A percentile compares a stretch with the other conserved stretches of the same genome.
Evolutionary conservation across 1,140 invertebrate species (phyloP).

Genomic region (Battus philenor): DNA sequence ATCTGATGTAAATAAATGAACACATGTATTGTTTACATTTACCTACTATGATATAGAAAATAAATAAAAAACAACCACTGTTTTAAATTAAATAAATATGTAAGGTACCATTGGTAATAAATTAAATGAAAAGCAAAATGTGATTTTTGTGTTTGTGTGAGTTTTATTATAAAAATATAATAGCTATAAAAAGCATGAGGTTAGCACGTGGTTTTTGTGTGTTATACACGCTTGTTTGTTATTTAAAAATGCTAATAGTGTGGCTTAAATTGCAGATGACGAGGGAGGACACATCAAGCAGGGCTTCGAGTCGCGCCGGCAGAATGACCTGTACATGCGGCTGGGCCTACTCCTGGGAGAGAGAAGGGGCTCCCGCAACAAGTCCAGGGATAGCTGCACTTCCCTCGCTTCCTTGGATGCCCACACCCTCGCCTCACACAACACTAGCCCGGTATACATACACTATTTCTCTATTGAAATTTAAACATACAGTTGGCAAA

Average conservation of each 20-base stretch:
- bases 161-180: neutral
- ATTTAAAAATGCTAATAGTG: neutral
- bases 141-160: neutral
- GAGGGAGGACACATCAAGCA: slow-evolving; percentile 82
- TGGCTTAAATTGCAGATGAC: slow-evolving; percentile 78
- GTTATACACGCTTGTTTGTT: neutral
- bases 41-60: too few species aligned
- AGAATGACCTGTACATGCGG: slow-evolving; percentile 90
- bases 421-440: slow-evolving; percentile 82
- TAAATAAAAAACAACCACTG: too few species aligned
- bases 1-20: too few species aligned
- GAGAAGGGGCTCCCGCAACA: slow-evolving; percentile 72
- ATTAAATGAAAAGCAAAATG: too few species aligned
- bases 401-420: slow-evolving; percentile 87
- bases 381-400: slow-evolving; percentile 68
- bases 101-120: too few species aligned
- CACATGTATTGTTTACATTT: too few species aligned
- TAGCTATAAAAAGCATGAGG: slow-evolving; percentile 2
- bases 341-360: slow-evolving; percentile 89
- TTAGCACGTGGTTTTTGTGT: slow-evolving; percentile 7
- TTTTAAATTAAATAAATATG: too few species aligned
- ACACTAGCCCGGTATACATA: slow-evolving; percentile 86
- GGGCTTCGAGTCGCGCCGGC: slow-evolving; percentile 77
- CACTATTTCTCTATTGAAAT: too few species aligned
- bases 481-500: too few species aligned